Percentiles rank a stretch among this genome's conserved stretches.
Conservation (phyloP, 30 jellyfish, hydroid and myxozoan species). For the Rhopilema esculentum region DNA sequence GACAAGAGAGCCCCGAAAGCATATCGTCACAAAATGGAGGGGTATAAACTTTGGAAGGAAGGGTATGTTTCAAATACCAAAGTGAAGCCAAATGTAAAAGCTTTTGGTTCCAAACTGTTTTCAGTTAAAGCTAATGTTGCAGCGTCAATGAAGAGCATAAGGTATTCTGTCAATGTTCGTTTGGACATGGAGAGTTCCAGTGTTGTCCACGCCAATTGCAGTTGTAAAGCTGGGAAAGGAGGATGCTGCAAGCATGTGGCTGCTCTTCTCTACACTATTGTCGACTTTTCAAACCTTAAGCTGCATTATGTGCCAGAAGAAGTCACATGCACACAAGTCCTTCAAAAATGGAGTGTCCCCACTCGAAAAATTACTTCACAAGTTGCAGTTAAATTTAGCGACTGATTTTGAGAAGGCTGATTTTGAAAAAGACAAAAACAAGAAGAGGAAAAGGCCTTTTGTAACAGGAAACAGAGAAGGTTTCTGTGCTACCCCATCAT, state of each 20-base stretch:
- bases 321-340: conserved; percentile 24
- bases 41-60: conserved; percentile 42
- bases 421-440: background rate
- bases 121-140: conserved; percentile 51
- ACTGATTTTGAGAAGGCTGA: conserved; percentile 8
- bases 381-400: conserved; percentile 10
- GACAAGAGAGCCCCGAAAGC: conserved; percentile 44
- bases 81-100: conserved; percentile 16
- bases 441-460: conserved; percentile 19
- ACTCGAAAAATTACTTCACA: conserved; percentile 3
- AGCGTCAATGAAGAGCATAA: conserved; percentile 1
- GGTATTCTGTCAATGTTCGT: conserved; percentile 7
- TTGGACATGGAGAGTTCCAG: conserved; percentile 14
- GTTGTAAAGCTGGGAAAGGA: conserved; percentile 56
- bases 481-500: conserved; percentile 20
- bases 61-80: conserved; percentile 18
- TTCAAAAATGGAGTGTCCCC: conserved; percentile 13
- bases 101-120: background rate
- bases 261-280: conserved; percentile 23
- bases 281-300: conserved; percentile 33
- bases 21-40: conserved; percentile 16
- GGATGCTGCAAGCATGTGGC: conserved; percentile 74
- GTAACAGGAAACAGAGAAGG: background rate
- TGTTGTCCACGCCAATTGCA: conserved; percentile 4
- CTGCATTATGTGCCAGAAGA: conserved; percentile 39